Base-by-base conservation (phyloP, 2,797 vertebrate species). In the Buceros bicornis region DNA sequence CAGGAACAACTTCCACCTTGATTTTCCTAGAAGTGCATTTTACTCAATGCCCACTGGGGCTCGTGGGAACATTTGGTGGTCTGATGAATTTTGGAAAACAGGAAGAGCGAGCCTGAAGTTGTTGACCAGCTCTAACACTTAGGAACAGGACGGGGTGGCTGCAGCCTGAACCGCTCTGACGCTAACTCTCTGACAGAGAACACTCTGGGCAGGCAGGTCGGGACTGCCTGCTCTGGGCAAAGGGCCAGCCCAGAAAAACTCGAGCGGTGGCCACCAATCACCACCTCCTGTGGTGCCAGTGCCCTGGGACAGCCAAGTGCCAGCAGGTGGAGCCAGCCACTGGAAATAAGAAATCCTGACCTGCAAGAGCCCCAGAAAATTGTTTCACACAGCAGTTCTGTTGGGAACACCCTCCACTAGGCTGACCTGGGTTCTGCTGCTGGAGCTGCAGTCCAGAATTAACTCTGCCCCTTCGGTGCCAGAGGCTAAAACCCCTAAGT, bases 271-370 rank as follows among this genome's bases (percentile, higher is more conserved):
- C 35, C 28, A 45, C 56, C 31, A 54, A 37, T 15, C 22, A 42
- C 6, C 16, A 90, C 47, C 6, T 40, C n/a, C 15, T 16, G 19
- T 26, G 40, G n/a, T 7, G 60, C 33, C 43, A 51, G 42, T 3
- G 31, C 22, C 12, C 54, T 16, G 42, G 16, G n/a, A 69, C n/a
- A 45, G 22, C 5, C 0, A 67, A 77, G 48, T 50, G 88, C 96
- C 96, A 96, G 43, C 77, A 97, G 96, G 67, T 96, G 96, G 96
- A 95, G 95, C 93, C 90, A 91, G 69, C 17, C 70, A 71, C 94
- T 79, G 61, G 42, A 90, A 95, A 21, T 2, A 31, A 82, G 35
- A 84, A 91, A 86, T 70, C 54, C 31, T 37, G 64, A 45, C 25
- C 56, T 37, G 11, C 8, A 76, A 62, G 9, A 81, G 70, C 35